phyloP scores from a whole-genome alignment of 2,113 vertebrate species.

The Rhadina sibilatrix region DNA sequence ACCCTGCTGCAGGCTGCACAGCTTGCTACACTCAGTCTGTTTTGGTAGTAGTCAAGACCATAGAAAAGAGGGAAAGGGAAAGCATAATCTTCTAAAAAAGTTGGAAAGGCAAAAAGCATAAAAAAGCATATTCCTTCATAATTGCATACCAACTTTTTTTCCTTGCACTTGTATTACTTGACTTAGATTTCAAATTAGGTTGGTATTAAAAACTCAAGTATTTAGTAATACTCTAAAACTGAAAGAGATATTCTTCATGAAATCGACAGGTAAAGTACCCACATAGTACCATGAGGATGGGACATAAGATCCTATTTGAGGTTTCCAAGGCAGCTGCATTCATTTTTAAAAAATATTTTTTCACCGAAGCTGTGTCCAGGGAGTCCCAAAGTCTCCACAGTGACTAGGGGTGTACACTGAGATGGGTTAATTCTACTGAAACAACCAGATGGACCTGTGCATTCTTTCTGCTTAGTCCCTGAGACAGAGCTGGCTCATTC shows the following conservation, averaged over 20 bases:
- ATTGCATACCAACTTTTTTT: neutral
- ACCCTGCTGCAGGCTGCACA: neutral
- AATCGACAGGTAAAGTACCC: neutral
- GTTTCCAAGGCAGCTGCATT: neutral
- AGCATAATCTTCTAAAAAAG: neutral
- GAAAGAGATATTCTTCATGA: neutral
- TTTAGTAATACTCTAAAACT: neutral
- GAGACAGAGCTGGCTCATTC: neutral
- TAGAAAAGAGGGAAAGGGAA: neutral
- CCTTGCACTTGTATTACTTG: neutral
- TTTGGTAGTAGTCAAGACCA: neutral
- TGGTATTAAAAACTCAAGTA: neutral
- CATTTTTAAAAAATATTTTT: neutral
- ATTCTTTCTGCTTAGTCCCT: neutral
- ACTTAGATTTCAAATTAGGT: neutral
- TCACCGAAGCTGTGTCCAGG: neutral
- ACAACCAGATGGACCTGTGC: neutral
- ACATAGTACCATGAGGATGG: neutral
- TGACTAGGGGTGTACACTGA: neutral
- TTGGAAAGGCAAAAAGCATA: neutral
- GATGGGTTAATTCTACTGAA: neutral
- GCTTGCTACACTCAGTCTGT: neutral
- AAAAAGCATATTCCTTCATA: neutral
- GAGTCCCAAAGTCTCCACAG: neutral
- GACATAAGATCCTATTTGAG: neutral